Percentiles rank a stretch among this genome's conserved stretches.
Evolutionary conservation across 2,888 invertebrate species (phyloP).

Genomic region (Andrena marginata): DNA sequence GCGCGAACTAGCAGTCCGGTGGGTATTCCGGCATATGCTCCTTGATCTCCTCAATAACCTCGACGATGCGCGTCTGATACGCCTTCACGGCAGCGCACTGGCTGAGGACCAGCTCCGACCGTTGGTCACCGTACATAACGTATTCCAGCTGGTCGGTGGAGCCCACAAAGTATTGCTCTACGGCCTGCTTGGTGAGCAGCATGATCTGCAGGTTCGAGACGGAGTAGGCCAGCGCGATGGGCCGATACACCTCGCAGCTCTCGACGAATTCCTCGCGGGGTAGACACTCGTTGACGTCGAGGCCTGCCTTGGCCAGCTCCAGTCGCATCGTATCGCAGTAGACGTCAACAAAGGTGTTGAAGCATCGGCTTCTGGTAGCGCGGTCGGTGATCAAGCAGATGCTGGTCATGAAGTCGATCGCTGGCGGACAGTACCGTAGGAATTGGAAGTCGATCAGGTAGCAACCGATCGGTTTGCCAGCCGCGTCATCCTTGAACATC

Average conservation of each 20-base stretch:
- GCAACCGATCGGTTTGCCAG: constrained; percentile 61
- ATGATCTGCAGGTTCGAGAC: constrained; percentile 64
- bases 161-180: constrained; percentile 49
- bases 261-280: constrained; percentile 63
- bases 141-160: constrained; percentile 52
- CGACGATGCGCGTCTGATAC: constrained; percentile 62
- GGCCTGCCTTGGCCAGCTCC: constrained; percentile 53
- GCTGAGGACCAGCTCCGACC: constrained; percentile 53
- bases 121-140: constrained; percentile 56
- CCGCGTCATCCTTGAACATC: constrained; percentile 72
- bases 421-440: constrained; percentile 73
- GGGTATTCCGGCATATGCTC: constrained; percentile 61
- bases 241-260: constrained; percentile 46
- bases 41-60: constrained; percentile 67
- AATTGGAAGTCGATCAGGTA: constrained; percentile 78
- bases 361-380: constrained; percentile 63
- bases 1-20: constrained; percentile 23
- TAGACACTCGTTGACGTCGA: constrained; percentile 60
- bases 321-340: constrained; percentile 68
- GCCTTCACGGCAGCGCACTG: constrained; percentile 48
- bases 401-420: constrained; percentile 73
- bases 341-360: constrained; percentile 65
- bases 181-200: constrained; percentile 52
- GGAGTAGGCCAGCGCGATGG: constrained; percentile 41
- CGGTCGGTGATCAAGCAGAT: constrained; percentile 74